These are phyloP conservation scores for Decapterus maruadsi DNA, from an alignment of 2,797 vertebrate species.

Conservation along the genomic window DNA sequence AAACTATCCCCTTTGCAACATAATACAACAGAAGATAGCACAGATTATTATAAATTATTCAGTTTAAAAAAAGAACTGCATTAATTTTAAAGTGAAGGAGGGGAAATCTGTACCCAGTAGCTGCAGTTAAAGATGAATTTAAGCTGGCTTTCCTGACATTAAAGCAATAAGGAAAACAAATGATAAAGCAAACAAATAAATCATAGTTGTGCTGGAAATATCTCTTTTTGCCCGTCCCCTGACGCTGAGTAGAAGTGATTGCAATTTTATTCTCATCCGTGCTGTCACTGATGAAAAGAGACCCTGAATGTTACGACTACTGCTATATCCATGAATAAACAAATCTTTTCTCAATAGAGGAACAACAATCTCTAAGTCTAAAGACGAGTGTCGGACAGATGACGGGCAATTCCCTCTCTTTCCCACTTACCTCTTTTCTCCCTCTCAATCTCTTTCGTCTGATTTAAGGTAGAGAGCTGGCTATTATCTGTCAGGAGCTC, in stretches of 20 bases:
- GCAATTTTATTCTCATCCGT: slow-evolving; percentile 28
- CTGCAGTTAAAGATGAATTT: not conserved
- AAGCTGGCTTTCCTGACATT: not conserved
- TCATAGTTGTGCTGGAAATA: slow-evolving; percentile 3
- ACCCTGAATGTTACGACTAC: slow-evolving; percentile 9
- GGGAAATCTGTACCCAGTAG: not conserved
- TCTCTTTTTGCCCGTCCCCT: slow-evolving; percentile 1
- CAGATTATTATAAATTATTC: slow-evolving; percentile 10
- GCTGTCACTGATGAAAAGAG: slow-evolving; percentile 26
- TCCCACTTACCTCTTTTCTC: slow-evolving; percentile 24
- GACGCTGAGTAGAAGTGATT: slow-evolving; percentile 26
- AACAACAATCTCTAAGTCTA: slow-evolving; percentile 29
- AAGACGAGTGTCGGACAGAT: slow-evolving; percentile 34
- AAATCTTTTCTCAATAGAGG: slow-evolving; percentile 22
- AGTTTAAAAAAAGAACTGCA: slow-evolving; percentile 1
- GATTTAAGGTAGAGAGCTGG: slow-evolving; percentile 63
- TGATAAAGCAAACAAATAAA: slow-evolving; percentile 27
- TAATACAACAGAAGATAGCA: not conserved
- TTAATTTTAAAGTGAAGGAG: not conserved
- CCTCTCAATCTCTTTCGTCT: slow-evolving; percentile 48
- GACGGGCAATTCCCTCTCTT: slow-evolving; percentile 23
- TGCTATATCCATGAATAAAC: slow-evolving; percentile 24
- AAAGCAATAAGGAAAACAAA: slow-evolving; percentile 14
- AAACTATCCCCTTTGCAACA: not conserved
- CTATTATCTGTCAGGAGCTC: slow-evolving; percentile 77